Conservation (phyloP, 2,113 vertebrate species). For the Actinemys pallida region DNA sequence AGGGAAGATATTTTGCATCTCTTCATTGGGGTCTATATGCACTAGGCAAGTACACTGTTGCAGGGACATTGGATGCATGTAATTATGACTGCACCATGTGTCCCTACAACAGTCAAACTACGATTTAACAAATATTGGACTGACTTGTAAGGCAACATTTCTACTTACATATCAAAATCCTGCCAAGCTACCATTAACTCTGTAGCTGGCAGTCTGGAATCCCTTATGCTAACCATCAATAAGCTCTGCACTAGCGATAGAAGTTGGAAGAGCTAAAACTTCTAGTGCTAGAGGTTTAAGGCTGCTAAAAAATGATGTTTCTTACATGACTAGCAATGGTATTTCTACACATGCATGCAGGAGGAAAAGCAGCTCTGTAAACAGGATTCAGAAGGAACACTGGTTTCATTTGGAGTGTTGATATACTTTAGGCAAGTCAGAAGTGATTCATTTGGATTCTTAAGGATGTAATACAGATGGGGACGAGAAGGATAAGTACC, state of each 20-base stretch:
- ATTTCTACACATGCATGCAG: neutral
- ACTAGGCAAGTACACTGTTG: accelerated
- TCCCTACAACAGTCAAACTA: accelerated
- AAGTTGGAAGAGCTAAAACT: neutral
- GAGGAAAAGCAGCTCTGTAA: neutral
- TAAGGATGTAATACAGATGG: neutral
- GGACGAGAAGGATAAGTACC: neutral
- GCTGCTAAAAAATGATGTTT: neutral
- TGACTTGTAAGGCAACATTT: accelerated
- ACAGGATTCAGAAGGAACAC: neutral
- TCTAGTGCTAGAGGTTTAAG: accelerated
- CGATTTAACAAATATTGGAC: accelerated
- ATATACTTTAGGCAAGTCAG: neutral
- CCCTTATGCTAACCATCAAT: neutral
- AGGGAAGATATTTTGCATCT: neutral
- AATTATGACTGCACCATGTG: neutral
- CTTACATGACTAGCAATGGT: neutral
- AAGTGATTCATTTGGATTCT: neutral
- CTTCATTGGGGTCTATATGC: neutral
- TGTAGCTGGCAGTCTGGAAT: neutral
- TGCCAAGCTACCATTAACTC: accelerated
- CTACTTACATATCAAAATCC: neutral
- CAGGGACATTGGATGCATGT: neutral
- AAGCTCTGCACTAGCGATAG: neutral
- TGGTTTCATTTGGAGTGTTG: accelerated